Evolutionary conservation across 2,113 vertebrate genomes (phyloP).

Genomic region (Myodes glareolus): DNA sequence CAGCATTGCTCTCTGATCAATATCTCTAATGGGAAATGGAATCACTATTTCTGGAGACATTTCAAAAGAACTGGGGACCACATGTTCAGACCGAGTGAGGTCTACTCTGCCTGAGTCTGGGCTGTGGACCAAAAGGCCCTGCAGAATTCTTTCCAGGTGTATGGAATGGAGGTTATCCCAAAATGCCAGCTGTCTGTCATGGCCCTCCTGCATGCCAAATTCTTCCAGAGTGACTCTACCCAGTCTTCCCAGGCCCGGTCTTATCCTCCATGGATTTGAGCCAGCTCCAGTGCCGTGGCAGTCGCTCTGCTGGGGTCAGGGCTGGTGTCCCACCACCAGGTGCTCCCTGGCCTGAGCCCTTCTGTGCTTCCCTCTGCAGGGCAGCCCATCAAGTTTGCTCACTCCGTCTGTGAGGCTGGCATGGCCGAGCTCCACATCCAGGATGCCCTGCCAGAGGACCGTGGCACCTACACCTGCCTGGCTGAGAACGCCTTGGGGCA

Average conservation of each 20-base stretch:
- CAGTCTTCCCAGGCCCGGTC: background rate
- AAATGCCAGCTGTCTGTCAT: background rate
- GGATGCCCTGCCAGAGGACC: slow-evolving; percentile 88
- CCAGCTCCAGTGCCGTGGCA: too few species aligned
- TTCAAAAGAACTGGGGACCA: slow-evolving; percentile 15
- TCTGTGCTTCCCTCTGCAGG: slow-evolving; percentile 81
- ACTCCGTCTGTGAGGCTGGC: slow-evolving; percentile 84
- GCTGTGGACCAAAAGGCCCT: background rate
- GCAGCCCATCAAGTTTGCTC: slow-evolving; percentile 89
- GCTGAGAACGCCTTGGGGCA: slow-evolving; percentile 88
- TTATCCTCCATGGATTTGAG: background rate
- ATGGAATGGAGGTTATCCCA: background rate
- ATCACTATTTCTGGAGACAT: slow-evolving; percentile 47
- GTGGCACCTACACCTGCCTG: slow-evolving; percentile 90
- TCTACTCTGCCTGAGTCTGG: slow-evolving; percentile 11
- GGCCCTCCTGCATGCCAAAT: background rate
- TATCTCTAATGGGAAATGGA: background rate
- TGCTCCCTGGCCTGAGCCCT: background rate
- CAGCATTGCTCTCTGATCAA: slow-evolving; percentile 13
- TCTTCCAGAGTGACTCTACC: background rate
- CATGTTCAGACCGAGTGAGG: background rate
- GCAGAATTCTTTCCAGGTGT: slow-evolving; percentile 42
- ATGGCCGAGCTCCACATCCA: slow-evolving; percentile 87
- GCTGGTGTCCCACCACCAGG: accelerated
- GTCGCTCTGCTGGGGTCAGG: background rate